Percentiles rank a stretch among this genome's conserved stretches.
phyloP scores from a whole-genome alignment of 2,888 invertebrate species.

The Phortica magna region DNA sequence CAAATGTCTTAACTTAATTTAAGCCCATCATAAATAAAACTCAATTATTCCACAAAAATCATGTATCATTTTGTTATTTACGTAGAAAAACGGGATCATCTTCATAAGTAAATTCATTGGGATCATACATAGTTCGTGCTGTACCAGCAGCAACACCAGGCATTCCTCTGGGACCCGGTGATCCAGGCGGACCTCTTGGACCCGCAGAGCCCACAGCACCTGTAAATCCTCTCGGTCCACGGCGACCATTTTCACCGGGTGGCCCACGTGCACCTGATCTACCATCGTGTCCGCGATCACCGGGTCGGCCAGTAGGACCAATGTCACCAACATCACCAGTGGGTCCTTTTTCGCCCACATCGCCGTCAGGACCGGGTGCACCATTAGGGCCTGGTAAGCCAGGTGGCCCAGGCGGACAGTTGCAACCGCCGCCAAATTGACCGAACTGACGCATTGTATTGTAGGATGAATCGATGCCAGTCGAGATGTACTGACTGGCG shows the following conservation, averaged over 20 bases:
- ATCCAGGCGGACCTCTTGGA: conserved; percentile 35
- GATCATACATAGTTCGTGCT: not conserved
- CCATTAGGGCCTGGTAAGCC: conserved; percentile 21
- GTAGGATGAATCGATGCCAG: not conserved
- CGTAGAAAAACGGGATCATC: not conserved
- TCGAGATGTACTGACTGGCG: not conserved
- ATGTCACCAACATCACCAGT: conserved; percentile 46
- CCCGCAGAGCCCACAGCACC: conserved; percentile 42
- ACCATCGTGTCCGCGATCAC: conserved; percentile 43
- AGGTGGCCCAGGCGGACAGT: conserved; percentile 38
- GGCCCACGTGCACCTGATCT: conserved; percentile 43
- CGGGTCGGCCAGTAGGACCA: conserved; percentile 43
- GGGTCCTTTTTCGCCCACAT: conserved; percentile 48
- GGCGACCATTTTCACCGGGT: conserved; percentile 45
- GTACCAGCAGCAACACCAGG: conserved; percentile 26
- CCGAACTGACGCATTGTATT: conserved; percentile 2
- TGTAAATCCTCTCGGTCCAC: conserved; percentile 49
- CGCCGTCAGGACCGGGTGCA: conserved; percentile 16
- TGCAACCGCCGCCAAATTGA: conserved; percentile 22
- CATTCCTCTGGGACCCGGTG: conserved; percentile 34
- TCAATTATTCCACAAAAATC: too few relatives aligned
- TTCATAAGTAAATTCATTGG: conserved; percentile 5
- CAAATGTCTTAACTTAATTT: too few relatives aligned
- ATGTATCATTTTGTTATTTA: not conserved
- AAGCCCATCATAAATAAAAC: too few relatives aligned